Conservation (phyloP, 2,888 invertebrate species). For the Euplexia lucipara region DNA sequence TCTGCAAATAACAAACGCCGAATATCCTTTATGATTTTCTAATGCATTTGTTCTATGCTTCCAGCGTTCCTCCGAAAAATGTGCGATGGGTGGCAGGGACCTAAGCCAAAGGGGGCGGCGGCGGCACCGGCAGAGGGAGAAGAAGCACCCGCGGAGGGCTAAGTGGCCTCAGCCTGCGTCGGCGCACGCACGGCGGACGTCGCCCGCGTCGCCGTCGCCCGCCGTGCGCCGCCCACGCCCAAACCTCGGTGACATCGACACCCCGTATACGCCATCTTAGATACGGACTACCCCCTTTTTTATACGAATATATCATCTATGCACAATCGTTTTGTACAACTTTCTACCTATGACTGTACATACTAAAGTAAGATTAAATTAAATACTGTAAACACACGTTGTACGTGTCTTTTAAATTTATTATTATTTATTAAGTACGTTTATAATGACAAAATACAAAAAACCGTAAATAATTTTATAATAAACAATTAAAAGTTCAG, state of each 20-base stretch:
- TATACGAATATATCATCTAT: constrained; percentile 83
- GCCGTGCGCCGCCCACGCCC: constrained; percentile 58
- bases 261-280: constrained; percentile 83
- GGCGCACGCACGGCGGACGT: constrained; percentile 57
- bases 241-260: constrained; percentile 69
- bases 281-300: constrained; percentile 87
- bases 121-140: constrained; percentile 68
- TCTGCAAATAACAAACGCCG: constrained; percentile 52
- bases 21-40: constrained; percentile 16
- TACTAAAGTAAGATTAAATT: constrained; percentile 90
- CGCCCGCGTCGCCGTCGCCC: constrained; percentile 62
- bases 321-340: constrained; percentile 84
- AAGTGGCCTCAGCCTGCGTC: constrained; percentile 65
- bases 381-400: constrained; percentile 89
- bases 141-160: constrained; percentile 82
- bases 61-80: constrained; percentile 97
- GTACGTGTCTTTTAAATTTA: constrained; percentile 89
- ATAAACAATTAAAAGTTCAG: constrained; percentile 87
- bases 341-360: constrained; percentile 87
- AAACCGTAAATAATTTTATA: constrained; percentile 88
- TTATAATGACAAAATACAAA: constrained; percentile 88
- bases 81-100: constrained; percentile 92
- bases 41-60: constrained; percentile 46
- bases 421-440: constrained; percentile 87
- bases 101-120: constrained; percentile 66